phyloP scores from a whole-genome alignment of 1,140 invertebrate species.

The Aphis gossypii region DNA sequence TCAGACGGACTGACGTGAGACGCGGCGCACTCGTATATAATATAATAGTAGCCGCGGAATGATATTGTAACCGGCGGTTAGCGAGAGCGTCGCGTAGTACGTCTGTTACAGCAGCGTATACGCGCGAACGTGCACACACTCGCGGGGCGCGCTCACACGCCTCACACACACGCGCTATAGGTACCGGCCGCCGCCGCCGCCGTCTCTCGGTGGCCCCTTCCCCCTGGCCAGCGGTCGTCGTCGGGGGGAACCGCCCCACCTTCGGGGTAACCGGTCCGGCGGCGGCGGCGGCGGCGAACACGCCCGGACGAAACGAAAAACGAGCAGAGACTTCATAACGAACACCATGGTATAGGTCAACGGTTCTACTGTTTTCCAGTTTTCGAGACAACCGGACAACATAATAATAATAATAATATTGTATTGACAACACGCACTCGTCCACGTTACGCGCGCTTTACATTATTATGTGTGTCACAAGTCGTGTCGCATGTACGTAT shows the following conservation, averaged over 20 bases:
- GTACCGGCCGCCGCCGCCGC: background rate
- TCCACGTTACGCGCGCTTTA: background rate
- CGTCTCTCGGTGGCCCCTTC: background rate
- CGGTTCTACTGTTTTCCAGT: slow-evolving; percentile 41
- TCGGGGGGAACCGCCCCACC: slow-evolving; percentile 34
- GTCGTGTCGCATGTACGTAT: background rate
- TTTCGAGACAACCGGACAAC: slow-evolving; percentile 16
- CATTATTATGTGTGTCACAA: background rate
- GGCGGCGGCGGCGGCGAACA: background rate
- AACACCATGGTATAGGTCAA: slow-evolving; percentile 48
- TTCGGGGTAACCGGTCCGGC: slow-evolving; percentile 49
- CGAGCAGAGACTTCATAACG: slow-evolving; percentile 9
- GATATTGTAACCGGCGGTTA: background rate
- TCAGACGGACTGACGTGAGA: slow-evolving; percentile 31
- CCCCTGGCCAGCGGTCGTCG: background rate
- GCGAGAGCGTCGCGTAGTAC: background rate
- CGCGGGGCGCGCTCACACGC: background rate
- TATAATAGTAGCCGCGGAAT: background rate
- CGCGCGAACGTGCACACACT: background rate
- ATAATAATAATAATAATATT: background rate
- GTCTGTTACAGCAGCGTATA: background rate
- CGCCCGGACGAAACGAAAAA: slow-evolving; percentile 24
- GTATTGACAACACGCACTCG: background rate
- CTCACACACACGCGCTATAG: background rate
- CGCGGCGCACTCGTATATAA: slow-evolving; percentile 2